Conservation (phyloP, 2,888 invertebrate genomes). For the Calameuta idolon region DNA sequence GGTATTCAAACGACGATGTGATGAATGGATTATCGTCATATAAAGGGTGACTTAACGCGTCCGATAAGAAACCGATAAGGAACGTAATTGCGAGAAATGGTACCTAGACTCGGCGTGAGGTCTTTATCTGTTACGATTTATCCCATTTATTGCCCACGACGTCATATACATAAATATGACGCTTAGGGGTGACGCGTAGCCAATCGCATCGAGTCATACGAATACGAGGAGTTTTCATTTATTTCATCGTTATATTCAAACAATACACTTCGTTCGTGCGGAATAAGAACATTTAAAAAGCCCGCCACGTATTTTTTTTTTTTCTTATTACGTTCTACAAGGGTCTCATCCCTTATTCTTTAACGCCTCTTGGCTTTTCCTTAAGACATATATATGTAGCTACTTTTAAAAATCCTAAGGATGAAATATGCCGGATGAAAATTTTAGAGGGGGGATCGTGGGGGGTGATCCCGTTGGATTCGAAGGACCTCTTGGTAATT, state of each 20-base stretch:
- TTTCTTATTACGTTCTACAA: neutral
- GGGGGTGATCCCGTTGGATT: constrained; percentile 30
- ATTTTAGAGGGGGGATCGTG: neutral
- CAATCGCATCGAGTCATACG: constrained; percentile 44
- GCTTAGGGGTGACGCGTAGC: constrained; percentile 50
- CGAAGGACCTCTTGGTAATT: constrained; percentile 51
- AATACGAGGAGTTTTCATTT: constrained; percentile 43
- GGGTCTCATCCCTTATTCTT: neutral
- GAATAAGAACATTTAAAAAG: neutral
- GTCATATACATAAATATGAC: constrained; percentile 14
- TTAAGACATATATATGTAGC: neutral
- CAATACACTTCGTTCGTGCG: neutral
- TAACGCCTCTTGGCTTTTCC: neutral
- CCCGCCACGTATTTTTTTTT: neutral
- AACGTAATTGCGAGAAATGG: constrained; percentile 43
- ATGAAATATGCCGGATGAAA: constrained; percentile 54
- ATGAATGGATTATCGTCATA: constrained; percentile 38
- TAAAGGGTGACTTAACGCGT: constrained; percentile 19
- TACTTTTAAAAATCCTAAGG: constrained; percentile 46
- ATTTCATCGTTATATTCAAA: constrained; percentile 2
- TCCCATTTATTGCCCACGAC: neutral
- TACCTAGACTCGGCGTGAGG: constrained; percentile 42
- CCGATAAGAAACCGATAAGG: constrained; percentile 48
- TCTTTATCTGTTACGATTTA: constrained; percentile 34
- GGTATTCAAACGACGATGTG: constrained; percentile 35